phyloP scores from a whole-genome alignment of 37 sponge, comb jelly and placozoan genomes.

The Chondrilla cf. caribensis region DNA sequence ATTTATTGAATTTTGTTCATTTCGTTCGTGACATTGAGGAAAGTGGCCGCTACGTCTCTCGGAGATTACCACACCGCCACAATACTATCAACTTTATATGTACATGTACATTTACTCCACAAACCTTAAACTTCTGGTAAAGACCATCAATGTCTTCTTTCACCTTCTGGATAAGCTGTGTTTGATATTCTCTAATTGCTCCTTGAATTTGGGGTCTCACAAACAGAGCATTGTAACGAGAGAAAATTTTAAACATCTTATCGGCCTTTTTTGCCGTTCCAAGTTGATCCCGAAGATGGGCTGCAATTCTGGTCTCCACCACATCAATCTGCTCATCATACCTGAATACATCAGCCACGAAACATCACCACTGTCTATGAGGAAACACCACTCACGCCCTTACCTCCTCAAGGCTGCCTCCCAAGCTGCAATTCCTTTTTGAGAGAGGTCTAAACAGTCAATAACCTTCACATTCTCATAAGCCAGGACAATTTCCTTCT shows the following conservation, averaged over 20 bases:
- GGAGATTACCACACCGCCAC: no score
- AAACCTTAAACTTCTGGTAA: conserved; percentile 96
- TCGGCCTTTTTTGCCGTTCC: conserved; percentile 98
- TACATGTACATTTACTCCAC: no score
- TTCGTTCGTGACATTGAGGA: no score
- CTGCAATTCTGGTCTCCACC: conserved; percentile 96
- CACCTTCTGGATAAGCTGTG: conserved; percentile 96
- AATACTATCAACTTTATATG: no score
- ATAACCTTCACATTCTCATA: conserved; percentile 96
- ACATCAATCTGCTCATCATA: conserved; percentile 96
- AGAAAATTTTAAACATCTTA: conserved; percentile 99
- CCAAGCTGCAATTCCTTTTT: conserved; percentile 91
- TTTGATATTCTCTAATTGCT: conserved; percentile 98
- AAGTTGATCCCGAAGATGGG: conserved; percentile 95
- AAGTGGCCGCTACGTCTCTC: no score
- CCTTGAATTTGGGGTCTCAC: conserved; percentile 96
- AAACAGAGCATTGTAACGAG: conserved; percentile 96
- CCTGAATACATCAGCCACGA: conserved; percentile 19
- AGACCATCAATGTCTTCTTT: conserved; percentile 98
- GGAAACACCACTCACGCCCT: no score
- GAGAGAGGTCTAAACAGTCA: conserved; percentile 87
- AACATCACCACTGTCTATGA: no score
- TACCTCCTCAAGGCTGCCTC: conserved; percentile 93
- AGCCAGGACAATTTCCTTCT: conserved; percentile 81
- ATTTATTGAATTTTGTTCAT: no score